Evolutionary conservation across 2,888 invertebrate species (phyloP), one percentile per base, ranked within the genome.

Genomic region (Troglohyphantes excavatus): DNA sequence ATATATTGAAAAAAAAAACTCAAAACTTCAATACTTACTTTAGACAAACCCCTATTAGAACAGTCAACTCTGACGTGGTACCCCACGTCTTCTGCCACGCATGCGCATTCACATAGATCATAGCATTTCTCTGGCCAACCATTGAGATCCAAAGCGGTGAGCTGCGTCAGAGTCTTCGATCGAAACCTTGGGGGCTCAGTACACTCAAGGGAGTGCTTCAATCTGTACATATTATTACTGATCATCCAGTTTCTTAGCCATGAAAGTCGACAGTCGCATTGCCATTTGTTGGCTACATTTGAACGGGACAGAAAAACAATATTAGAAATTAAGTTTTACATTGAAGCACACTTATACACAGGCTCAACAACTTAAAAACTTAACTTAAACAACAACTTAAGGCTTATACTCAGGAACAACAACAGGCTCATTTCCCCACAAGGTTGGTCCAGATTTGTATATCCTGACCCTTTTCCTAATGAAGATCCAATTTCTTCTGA

Each of bases 61-160:
- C 87, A 87, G 39, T 87, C 73, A 2, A 73, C 87, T 65, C 43
- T 79, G 29, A 81, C 29, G 65, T 46, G 72, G 33, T 46, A 79
- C 9, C 33, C 33, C 2, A 21, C 53, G 1, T 81, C 53, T 13
- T 26, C 43, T 0, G 63, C 23, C 6, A 87, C 73, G 11, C 87
- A 87, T 1, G 43, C 46, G 72, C 87, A 87, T 6, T 53, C 13
- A 19, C 87, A 87, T 0, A 6, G 7, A 13, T 65, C 59, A 9
- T 29, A 21, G 17, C 87, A 87, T 3, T 73, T 53, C 0, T 87
- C 67, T 2, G 21, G 27, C 73, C 73, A 73, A 0, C 0, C 19
- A 2, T 21, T 13, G 2, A 87, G 53, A 13, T 86, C 72, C 13
- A 27, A 5, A 2, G 11, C 0, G 0, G 33, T 33, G 7, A 87